phyloP scores from a whole-genome alignment of 2,113 vertebrate species.

The Leptobrachium leishanense region DNA sequence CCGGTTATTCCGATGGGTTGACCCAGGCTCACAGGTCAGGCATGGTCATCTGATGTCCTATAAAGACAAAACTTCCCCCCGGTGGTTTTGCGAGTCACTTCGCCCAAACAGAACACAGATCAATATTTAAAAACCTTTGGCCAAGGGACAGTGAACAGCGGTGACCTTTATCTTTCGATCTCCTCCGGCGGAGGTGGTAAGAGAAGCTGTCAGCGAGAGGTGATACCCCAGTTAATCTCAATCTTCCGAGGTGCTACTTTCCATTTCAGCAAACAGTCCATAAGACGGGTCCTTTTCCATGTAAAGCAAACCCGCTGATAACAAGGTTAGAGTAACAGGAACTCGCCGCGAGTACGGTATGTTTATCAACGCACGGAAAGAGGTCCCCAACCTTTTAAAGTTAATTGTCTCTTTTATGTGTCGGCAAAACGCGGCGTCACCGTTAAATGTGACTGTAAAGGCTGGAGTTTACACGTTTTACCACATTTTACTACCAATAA shows the following conservation, averaged over 20 bases:
- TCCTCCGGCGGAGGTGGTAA: constrained; percentile 7
- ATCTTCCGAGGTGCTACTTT: constrained; percentile 24
- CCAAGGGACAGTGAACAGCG: not conserved
- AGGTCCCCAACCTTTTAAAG: not conserved
- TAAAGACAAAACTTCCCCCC: not conserved
- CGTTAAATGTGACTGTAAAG: too few relatives aligned
- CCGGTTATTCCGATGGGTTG: not conserved
- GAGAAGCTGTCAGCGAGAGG: constrained; percentile 23
- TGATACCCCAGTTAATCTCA: constrained; percentile 21
- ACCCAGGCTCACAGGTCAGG: not conserved
- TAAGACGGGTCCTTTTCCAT: not conserved
- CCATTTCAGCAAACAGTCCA: not conserved
- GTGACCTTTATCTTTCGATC: constrained; percentile 29
- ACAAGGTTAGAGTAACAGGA: constrained; percentile 6
- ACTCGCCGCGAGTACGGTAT: not conserved
- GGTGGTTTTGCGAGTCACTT: not conserved
- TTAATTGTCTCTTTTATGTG: not conserved
- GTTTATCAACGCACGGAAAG: not conserved
- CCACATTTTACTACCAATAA: too few relatives aligned
- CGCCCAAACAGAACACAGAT: not conserved
- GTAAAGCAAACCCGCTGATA: constrained; percentile 16
- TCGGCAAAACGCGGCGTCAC: not conserved
- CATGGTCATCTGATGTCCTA: not conserved
- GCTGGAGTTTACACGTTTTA: too few relatives aligned
- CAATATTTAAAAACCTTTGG: not conserved